Evolutionary conservation across 2,113 vertebrate species (phyloP), one percentile per base, ranked within the genome.

Genomic region (Macrotis lagotis): DNA sequence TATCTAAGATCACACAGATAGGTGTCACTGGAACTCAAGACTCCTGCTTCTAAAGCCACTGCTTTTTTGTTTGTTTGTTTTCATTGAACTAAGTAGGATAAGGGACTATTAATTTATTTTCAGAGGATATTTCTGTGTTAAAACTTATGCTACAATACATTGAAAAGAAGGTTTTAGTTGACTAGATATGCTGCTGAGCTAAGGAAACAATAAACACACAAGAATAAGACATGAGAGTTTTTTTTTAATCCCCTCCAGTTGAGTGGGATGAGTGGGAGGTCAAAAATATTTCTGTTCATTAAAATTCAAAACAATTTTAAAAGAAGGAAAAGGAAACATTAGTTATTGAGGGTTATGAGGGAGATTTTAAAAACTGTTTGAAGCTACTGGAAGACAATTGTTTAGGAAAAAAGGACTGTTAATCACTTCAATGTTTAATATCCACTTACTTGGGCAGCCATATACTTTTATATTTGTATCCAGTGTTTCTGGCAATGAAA

Each of bases 391-490:
- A 52, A 92, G n/a, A 6, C 55, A 51, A 50, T 51, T 88, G 95
- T 95, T 90, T 91, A 31, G 19, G 19, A 90, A 94, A 49, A 92
- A 94, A 94, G 6, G 47, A 93, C 31, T 93, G 25, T 89, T 48
- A 50, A 92, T 52, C 51, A 44, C n/a, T 2, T 19, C 16, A 22
- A 83, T 24, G 8, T 44, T 83, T 83, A 83, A 83, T 83, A 44
- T 44, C n/a, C 66, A 24, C 6, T 83, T 83, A 83, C 37, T 24
- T 83, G 66, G n/a, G 6, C 16, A 83, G 44, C 66, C 19, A 44
- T 83, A 8, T 12, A 8, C 66, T 83, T 83, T 19, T 44, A 83
- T 19, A 44, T 83, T 83, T 44, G 6, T 22, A 8, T 83, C n/a
- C n/a, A 44, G n/a, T 44, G 37, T 83, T 44, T 83, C n/a, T 44